Conservation (phyloP, 2,797 vertebrate genomes). For the Ctenopoma multispine region DNA sequence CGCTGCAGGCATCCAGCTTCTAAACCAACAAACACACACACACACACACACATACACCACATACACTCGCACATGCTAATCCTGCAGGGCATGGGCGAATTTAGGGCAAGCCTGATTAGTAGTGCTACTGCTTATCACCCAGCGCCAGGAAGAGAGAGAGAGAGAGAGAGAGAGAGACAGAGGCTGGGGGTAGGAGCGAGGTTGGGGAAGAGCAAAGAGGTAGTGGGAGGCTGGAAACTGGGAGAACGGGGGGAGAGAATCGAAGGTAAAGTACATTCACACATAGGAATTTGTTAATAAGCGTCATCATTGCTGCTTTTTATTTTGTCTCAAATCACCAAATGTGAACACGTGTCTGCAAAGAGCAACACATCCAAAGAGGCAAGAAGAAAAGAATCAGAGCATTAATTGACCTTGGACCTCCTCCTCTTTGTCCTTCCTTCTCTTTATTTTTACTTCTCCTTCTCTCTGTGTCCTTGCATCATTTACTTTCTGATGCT, state of each 20-base stretch:
- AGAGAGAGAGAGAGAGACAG: conserved; percentile 13
- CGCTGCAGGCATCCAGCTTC: conserved; percentile 47
- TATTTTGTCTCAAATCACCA: conserved; percentile 14
- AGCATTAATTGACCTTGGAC: conserved; percentile 34
- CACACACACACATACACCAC: conserved; percentile 32
- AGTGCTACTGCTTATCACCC: conserved; percentile 82
- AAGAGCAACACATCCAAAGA: not conserved
- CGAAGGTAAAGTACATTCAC: conserved; percentile 19
- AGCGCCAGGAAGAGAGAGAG: conserved; percentile 66
- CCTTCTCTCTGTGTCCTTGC: not conserved
- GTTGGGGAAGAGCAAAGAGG: conserved; percentile 24
- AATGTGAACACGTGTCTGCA: conserved; percentile 15
- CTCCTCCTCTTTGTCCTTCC: conserved; percentile 13
- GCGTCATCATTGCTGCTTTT: not conserved
- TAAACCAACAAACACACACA: conserved; percentile 46
- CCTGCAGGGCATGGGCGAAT: conserved; percentile 82
- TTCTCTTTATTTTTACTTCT: not conserved
- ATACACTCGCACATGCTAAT: conserved; percentile 69
- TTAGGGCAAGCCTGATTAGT: conserved; percentile 88
- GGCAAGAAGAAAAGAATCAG: conserved; percentile 16
- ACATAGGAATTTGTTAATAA: conserved; percentile 20
- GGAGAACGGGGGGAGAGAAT: conserved; percentile 18
- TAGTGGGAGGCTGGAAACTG: conserved; percentile 50
- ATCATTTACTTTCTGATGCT: conserved; percentile 10
- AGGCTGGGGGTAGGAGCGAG: conserved; percentile 28